phyloP scores from a whole-genome alignment of 2,113 vertebrate species.

The Paradisaea rubra region DNA sequence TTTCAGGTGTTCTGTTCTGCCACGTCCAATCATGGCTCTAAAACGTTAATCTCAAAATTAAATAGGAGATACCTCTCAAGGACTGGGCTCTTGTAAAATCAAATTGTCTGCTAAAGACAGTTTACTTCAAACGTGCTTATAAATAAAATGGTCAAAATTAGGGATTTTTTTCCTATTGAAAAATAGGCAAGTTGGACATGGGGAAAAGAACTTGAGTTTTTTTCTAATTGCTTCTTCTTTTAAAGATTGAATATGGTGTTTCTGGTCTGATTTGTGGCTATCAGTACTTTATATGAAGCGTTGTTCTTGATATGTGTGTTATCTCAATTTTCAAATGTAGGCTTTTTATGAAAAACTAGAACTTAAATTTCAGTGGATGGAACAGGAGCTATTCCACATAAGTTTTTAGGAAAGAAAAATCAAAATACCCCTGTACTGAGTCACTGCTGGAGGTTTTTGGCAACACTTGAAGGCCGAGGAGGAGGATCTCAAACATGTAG shows the following conservation, averaged over 20 bases:
- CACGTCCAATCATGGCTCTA: fast-evolving
- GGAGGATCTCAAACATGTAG: not conserved
- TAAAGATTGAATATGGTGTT: not conserved
- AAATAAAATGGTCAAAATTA: not conserved
- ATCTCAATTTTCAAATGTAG: not conserved
- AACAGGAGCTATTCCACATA: not conserved
- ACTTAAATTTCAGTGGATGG: not conserved
- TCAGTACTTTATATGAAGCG: too few relatives aligned
- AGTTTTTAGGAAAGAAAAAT: not conserved
- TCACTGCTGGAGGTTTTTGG: not conserved
- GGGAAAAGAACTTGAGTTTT: not conserved
- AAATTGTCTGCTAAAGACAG: not conserved
- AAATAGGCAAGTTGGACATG: fast-evolving
- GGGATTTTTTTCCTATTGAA: not conserved
- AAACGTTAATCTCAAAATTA: not conserved
- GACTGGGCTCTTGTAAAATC: not conserved
- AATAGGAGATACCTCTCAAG: not conserved
- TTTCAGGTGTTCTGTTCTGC: not conserved
- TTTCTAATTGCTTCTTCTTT: not conserved
- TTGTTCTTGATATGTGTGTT: not conserved
- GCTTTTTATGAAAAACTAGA: not conserved
- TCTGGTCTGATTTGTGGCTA: not conserved
- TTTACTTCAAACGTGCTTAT: not conserved
- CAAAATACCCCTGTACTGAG: not conserved
- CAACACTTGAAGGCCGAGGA: not conserved